Conservation (phyloP, 1,140 invertebrate genomes). For the Ephestia elutella region DNA sequence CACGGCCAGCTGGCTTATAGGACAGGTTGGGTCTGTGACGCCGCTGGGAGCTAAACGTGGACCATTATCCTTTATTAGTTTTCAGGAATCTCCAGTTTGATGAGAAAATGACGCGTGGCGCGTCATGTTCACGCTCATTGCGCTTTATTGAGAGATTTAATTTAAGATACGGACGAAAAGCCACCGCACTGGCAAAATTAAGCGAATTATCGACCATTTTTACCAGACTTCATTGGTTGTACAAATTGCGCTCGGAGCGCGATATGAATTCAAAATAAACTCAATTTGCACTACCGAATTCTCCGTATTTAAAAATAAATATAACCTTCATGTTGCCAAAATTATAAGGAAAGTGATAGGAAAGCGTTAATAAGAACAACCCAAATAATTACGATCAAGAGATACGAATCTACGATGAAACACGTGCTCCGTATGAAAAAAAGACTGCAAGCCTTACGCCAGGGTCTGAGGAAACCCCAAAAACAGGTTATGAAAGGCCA, state of each 20-base stretch:
- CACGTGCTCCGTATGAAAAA: slow-evolving; percentile 38
- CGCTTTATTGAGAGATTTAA: slow-evolving; percentile 21
- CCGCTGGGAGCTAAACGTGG: slow-evolving; percentile 32
- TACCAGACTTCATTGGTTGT: background rate
- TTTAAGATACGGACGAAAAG: slow-evolving; percentile 15
- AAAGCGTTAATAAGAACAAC: background rate
- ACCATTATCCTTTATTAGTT: slow-evolving; percentile 42
- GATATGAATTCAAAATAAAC: slow-evolving; percentile 1
- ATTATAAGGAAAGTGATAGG: background rate
- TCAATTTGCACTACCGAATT: background rate
- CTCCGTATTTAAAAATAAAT: background rate
- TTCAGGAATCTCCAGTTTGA: slow-evolving; percentile 35
- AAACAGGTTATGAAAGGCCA: slow-evolving; percentile 70
- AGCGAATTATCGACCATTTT: background rate
- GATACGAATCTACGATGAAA: slow-evolving; percentile 16
- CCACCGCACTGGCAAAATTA: background rate
- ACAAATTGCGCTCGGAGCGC: background rate
- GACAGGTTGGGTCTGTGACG: slow-evolving; percentile 23
- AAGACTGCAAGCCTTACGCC: slow-evolving; percentile 29
- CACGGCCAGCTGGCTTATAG: slow-evolving; percentile 20
- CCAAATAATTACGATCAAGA: background rate
- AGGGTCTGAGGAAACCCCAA: slow-evolving; percentile 64
- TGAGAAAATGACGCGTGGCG: slow-evolving; percentile 26
- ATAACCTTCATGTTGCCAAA: background rate
- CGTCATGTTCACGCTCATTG: slow-evolving; percentile 15